Percentiles rank a stretch among this genome's conserved stretches.
phyloP scores from a whole-genome alignment of 2,797 vertebrate genomes.

The Typhlichthys eigenmanni region DNA sequence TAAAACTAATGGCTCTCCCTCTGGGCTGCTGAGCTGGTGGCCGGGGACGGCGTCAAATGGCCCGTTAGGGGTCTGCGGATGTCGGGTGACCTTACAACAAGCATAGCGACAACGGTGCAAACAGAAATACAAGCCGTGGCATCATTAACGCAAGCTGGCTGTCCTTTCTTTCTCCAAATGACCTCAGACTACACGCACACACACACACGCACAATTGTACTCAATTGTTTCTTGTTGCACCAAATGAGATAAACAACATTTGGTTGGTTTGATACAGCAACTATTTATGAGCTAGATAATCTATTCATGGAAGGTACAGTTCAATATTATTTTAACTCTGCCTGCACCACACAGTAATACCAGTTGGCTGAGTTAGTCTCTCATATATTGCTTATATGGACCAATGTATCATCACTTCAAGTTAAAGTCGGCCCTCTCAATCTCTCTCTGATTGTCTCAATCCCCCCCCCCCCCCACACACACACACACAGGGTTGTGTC shows the following conservation, averaged over 20 bases:
- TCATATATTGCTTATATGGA: too few species aligned
- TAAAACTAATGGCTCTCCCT: slow-evolving; percentile 63
- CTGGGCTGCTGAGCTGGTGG: slow-evolving; percentile 4
- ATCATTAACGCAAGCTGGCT: neutral
- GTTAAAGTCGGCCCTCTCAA: neutral
- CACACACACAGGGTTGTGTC: slow-evolving; percentile 26
- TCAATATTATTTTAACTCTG: too few species aligned
- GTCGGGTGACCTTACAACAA: slow-evolving; percentile 15
- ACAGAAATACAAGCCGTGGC: neutral
- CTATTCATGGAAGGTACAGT: too few species aligned
- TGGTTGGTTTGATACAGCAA: too few species aligned
- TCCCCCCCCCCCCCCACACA: slow-evolving; percentile 5
- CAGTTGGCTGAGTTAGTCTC: too few species aligned
- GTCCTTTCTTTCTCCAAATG: neutral
- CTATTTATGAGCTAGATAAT: neutral
- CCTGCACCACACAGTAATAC: too few species aligned
- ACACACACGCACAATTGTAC: neutral
- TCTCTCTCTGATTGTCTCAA: neutral
- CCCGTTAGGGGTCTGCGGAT: slow-evolving; percentile 2
- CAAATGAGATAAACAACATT: neutral
- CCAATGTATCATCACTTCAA: neutral
- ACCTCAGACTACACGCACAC: neutral
- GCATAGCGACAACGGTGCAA: neutral
- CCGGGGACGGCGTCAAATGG: slow-evolving; percentile 26
- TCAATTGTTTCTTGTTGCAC: neutral